Percentiles rank a stretch among this genome's conserved stretches.
phyloP scores from a whole-genome alignment of 2,888 invertebrate genomes.

The Caradrina kadenii region DNA sequence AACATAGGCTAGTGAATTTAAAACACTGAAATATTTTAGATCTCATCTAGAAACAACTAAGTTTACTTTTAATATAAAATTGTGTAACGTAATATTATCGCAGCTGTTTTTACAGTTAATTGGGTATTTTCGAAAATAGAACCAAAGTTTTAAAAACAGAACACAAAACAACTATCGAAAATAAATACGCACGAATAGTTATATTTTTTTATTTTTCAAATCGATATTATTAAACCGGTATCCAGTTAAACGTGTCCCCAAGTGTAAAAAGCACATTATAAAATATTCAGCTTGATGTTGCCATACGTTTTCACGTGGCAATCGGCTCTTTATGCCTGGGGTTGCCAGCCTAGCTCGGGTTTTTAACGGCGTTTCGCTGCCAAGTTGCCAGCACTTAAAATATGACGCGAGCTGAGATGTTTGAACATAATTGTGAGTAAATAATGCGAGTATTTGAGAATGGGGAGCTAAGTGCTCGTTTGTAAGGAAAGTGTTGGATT shows the following conservation, averaged over 20 bases:
- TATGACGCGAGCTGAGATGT: constrained; percentile 53
- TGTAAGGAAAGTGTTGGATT: constrained; percentile 24
- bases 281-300: constrained; percentile 63
- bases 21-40: too few species aligned
- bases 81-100: not conserved
- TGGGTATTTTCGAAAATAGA: not conserved
- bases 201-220: constrained; percentile 44
- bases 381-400: constrained; percentile 61
- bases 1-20: not conserved
- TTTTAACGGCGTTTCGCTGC: constrained; percentile 60
- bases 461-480: constrained; percentile 25
- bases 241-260: constrained; percentile 46
- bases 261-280: constrained; percentile 59
- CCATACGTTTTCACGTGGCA: constrained; percentile 64
- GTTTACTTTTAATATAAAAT: constrained; percentile 2
- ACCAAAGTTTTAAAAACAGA: constrained; percentile 1
- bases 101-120: not conserved
- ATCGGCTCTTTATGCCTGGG: constrained; percentile 55
- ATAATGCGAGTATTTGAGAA: constrained; percentile 40
- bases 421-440: constrained; percentile 50
- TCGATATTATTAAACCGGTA: constrained; percentile 26
- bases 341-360: constrained; percentile 52
- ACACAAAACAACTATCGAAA: constrained; percentile 10
- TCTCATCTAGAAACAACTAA: not conserved
- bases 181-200: constrained; percentile 31